Percentiles rank a stretch among this genome's conserved stretches.
These are phyloP conservation scores for Zaprionus ghesquierei DNA, from an alignment of 1,140 invertebrate species.

Conservation along the genomic window DNA sequence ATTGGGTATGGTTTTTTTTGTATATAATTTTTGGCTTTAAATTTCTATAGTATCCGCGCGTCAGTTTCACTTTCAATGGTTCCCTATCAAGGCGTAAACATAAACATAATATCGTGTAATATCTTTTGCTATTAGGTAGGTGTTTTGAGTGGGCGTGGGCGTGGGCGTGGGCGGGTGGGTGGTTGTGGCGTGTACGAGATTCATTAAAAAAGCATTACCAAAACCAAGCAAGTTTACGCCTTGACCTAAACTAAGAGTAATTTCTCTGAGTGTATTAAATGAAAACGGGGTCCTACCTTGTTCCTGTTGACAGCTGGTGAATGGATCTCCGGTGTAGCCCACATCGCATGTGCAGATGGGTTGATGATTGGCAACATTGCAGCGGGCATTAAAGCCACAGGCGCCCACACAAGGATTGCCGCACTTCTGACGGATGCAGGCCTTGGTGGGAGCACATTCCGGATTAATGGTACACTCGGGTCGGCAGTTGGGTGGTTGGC, in stretches of 20 bases:
- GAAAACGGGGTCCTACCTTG: constrained; percentile 84
- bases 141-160: constrained; percentile 23
- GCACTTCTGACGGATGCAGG: constrained; percentile 87
- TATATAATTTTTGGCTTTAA: not conserved
- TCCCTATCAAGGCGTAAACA: constrained; percentile 55
- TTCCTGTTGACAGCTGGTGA: constrained; percentile 86
- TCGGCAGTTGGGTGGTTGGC: constrained; percentile 86
- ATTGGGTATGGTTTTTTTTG: not conserved
- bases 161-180: constrained; percentile 11
- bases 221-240: constrained; percentile 71
- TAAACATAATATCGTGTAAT: constrained; percentile 10
- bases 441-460: constrained; percentile 86
- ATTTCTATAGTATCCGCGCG: not conserved
- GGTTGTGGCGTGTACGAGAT: not conserved
- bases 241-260: constrained; percentile 42
- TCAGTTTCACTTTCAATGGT: constrained; percentile 53
- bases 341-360: constrained; percentile 88
- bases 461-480: constrained; percentile 87
- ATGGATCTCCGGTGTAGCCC: constrained; percentile 91
- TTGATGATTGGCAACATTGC: constrained; percentile 88
- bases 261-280: constrained; percentile 21
- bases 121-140: constrained; percentile 12
- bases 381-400: constrained; percentile 88
- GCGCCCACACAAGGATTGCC: constrained; percentile 88
- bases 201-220: constrained; percentile 43